phyloP scores from a whole-genome alignment of 2,797 vertebrate species.

The Salarias fasciatus region DNA sequence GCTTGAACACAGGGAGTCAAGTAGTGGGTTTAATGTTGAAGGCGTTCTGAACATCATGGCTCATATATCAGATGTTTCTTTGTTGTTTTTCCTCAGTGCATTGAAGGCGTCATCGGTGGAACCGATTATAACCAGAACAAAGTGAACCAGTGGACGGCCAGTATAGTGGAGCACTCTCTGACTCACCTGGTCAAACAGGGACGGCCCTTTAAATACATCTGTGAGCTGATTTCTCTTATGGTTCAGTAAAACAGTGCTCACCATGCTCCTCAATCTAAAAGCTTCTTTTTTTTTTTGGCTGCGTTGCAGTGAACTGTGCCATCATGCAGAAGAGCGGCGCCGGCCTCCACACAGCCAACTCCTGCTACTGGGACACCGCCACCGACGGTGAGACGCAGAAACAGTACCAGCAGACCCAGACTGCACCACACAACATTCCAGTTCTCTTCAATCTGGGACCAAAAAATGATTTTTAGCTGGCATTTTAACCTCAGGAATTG shows the following conservation, averaged over 20 bases:
- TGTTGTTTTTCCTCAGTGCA: slow-evolving; percentile 77
- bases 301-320: slow-evolving; percentile 90
- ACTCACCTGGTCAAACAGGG: slow-evolving; percentile 93
- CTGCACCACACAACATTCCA: too few species aligned
- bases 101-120: slow-evolving; percentile 92
- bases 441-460: too few species aligned
- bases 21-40: too few species aligned
- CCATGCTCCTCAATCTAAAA: too few species aligned
- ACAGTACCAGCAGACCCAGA: too few species aligned
- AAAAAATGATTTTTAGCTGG: too few species aligned
- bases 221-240: slow-evolving; percentile 70
- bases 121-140: slow-evolving; percentile 94
- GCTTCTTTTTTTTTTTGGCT: background rate
- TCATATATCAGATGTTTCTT: too few species aligned
- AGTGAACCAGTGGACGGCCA: slow-evolving; percentile 97
- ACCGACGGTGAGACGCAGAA: slow-evolving; percentile 87
- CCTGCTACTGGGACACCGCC: slow-evolving; percentile 96
- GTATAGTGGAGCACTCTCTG: slow-evolving; percentile 93
- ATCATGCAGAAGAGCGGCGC: slow-evolving; percentile 96
- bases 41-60: too few species aligned
- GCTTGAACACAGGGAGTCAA: too few species aligned
- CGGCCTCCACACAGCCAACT: slow-evolving; percentile 96
- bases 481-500: too few species aligned
- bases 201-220: slow-evolving; percentile 94
- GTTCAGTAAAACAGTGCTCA: background rate